These are phyloP conservation scores for Mystacides longicornis DNA, from an alignment of 2,888 invertebrate species.

Conservation along the genomic window DNA sequence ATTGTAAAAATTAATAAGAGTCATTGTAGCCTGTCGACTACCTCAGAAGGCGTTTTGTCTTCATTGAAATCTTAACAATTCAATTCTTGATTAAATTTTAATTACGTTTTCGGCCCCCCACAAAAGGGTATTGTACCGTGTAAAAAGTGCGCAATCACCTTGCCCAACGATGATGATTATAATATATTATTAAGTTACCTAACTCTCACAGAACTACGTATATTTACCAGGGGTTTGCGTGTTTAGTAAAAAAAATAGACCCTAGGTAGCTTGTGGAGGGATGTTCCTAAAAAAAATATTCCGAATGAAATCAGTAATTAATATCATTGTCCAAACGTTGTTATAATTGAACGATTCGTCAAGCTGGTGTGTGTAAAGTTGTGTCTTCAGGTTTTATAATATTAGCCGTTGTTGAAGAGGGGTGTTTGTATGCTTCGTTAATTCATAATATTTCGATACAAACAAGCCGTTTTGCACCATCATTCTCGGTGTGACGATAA, in stretches of 20 bases:
- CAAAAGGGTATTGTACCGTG: conserved; percentile 23
- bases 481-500: conserved; percentile 6
- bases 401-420: conserved; percentile 25
- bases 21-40: conserved; percentile 9
- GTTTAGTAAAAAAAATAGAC: not conserved
- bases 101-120: conserved; percentile 23
- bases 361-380: conserved; percentile 15
- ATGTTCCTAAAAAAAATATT: conserved; percentile 13
- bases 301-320: conserved; percentile 26
- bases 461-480: conserved; percentile 15
- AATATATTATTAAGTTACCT: not conserved
- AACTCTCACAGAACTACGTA: not conserved
- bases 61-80: conserved; percentile 22
- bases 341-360: conserved; percentile 24
- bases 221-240: not conserved
- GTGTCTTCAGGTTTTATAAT: conserved; percentile 21
- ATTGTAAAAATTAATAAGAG: conserved; percentile 9
- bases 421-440: conserved; percentile 6
- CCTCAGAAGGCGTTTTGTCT: conserved; percentile 20
- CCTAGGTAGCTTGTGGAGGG: not conserved
- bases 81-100: conserved; percentile 24
- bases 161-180: conserved; percentile 16
- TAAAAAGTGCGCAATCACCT: conserved; percentile 23
- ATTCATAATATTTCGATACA: conserved; percentile 3
- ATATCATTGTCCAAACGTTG: conserved; percentile 24